phyloP scores from a whole-genome alignment of 1,140 invertebrate genomes.

The Dreissena rostriformis region DNA sequence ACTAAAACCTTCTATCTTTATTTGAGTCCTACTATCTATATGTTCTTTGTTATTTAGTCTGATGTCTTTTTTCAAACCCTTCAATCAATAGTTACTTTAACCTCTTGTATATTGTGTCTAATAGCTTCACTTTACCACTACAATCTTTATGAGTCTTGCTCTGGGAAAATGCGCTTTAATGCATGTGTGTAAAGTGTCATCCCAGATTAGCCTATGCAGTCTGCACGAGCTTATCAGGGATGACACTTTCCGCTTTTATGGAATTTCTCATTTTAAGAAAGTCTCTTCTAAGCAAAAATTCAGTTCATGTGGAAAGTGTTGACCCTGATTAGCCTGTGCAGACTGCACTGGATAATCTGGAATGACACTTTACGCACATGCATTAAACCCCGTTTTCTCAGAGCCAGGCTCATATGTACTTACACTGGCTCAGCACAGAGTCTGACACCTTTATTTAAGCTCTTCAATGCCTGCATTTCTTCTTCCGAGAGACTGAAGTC shows the following conservation, averaged over 20 bases:
- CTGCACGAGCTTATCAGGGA: not conserved
- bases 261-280: not conserved
- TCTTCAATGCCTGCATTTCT: conserved; percentile 39
- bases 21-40: no score
- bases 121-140: no score
- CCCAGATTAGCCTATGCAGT: no score
- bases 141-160: no score
- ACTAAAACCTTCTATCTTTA: no score
- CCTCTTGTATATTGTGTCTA: no score
- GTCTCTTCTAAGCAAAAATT: not conserved
- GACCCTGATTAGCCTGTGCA: not conserved
- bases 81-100: no score
- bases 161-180: no score
- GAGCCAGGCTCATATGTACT: no score
- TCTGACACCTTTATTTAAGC: conserved; percentile 42
- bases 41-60: no score
- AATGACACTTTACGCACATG: not conserved
- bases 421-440: conserved; percentile 34
- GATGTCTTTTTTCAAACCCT: no score
- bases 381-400: not conserved
- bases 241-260: not conserved
- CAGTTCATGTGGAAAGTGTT: not conserved
- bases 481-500: conserved; percentile 54
- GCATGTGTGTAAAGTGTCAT: no score
- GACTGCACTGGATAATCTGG: not conserved